phyloP scores from a whole-genome alignment of 2,888 invertebrate species.

The Lutraria lutraria region DNA sequence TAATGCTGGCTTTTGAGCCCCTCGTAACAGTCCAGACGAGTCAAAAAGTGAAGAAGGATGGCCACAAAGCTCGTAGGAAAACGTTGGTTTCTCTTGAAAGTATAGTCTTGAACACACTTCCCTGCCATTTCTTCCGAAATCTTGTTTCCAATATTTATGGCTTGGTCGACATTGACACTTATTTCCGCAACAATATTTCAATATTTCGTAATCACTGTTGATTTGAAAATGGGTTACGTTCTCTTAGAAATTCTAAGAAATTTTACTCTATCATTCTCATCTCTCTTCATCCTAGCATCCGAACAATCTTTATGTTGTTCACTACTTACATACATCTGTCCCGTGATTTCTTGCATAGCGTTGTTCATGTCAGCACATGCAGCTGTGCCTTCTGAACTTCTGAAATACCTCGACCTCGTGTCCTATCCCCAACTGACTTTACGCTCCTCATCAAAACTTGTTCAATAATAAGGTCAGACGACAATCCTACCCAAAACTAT shows the following conservation, averaged over 20 bases:
- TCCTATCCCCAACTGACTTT: slow-evolving; percentile 70
- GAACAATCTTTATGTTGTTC: slow-evolving; percentile 54
- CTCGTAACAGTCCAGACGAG: slow-evolving; percentile 29
- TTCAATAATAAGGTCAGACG: slow-evolving; percentile 55
- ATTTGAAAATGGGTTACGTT: slow-evolving; percentile 69
- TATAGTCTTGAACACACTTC: slow-evolving; percentile 44
- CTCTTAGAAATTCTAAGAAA: slow-evolving; percentile 55
- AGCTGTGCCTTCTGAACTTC: slow-evolving; percentile 60
- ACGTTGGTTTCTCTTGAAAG: slow-evolving; percentile 54
- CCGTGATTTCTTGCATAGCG: slow-evolving; percentile 51
- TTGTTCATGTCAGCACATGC: slow-evolving; percentile 62
- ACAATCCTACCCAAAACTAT: slow-evolving; percentile 58
- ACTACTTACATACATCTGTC: slow-evolving; percentile 41
- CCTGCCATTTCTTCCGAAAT: slow-evolving; percentile 64
- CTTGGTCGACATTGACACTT: slow-evolving; percentile 69
- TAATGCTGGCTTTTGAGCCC: slow-evolving; percentile 52
- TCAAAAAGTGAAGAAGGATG: slow-evolving; percentile 64
- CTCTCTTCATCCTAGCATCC: neutral
- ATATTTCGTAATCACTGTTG: slow-evolving; percentile 68
- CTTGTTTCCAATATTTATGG: slow-evolving; percentile 57
- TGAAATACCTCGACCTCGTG: slow-evolving; percentile 68
- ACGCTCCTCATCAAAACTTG: slow-evolving; percentile 71
- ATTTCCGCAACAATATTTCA: slow-evolving; percentile 66
- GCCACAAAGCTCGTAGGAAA: slow-evolving; percentile 28
- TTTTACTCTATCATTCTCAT: neutral